phyloP scores from a whole-genome alignment of 92 coral and sea anemone genomes.

The Pocillopora grandis region DNA sequence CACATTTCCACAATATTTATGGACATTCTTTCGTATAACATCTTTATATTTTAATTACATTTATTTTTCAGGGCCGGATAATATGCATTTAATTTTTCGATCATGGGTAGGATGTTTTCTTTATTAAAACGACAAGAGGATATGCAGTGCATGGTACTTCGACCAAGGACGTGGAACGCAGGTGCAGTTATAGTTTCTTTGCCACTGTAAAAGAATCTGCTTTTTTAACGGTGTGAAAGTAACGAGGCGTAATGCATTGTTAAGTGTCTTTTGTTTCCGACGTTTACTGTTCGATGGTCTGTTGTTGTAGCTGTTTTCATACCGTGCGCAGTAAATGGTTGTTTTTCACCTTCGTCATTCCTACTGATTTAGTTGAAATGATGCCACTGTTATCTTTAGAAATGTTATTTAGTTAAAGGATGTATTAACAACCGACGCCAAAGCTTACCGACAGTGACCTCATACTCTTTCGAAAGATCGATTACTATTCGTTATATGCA shows the following conservation, averaged over 20 bases:
- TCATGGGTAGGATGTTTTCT: slow-evolving; percentile 89
- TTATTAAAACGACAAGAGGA: slow-evolving; percentile 30
- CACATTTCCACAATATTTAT: background rate
- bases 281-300: too few relatives aligned
- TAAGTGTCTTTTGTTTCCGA: background rate
- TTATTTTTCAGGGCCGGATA: slow-evolving; percentile 81
- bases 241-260: background rate
- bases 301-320: too few relatives aligned
- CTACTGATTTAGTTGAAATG: too few relatives aligned
- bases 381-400: too few relatives aligned
- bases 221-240: background rate
- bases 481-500: too few relatives aligned
- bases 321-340: too few relatives aligned
- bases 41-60: background rate
- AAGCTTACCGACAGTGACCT: too few relatives aligned
- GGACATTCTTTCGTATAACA: background rate
- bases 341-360: too few relatives aligned
- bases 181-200: slow-evolving; percentile 3
- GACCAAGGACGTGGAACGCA: slow-evolving; percentile 15
- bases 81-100: slow-evolving; percentile 80
- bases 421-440: too few relatives aligned
- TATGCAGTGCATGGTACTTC: background rate
- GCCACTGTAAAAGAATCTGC: background rate
- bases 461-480: too few relatives aligned
- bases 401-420: too few relatives aligned